Percentiles rank a stretch among this genome's conserved stretches.
phyloP scores from a whole-genome alignment of 2,797 vertebrate species.

The Avahi laniger region DNA sequence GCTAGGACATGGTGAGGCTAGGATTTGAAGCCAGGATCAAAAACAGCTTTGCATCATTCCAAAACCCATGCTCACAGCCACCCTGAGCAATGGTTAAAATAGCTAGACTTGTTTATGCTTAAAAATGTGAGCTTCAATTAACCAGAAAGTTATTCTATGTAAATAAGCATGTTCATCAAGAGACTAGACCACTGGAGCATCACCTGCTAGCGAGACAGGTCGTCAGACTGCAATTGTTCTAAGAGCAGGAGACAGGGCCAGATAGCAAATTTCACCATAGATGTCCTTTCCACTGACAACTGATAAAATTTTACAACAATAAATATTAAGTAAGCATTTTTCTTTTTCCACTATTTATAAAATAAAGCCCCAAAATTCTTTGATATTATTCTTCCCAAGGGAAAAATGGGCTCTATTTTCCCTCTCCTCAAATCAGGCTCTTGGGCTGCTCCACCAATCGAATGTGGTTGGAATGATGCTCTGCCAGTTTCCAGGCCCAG shows the following conservation, averaged over 20 bases:
- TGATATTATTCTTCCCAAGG: background rate
- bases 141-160: background rate
- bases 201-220: background rate
- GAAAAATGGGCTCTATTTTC: background rate
- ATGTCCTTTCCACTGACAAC: background rate
- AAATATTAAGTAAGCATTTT: background rate
- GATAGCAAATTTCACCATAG: background rate
- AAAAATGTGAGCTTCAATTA: background rate
- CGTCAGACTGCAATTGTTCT: background rate
- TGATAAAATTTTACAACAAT: background rate
- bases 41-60: background rate
- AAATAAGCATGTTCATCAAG: background rate
- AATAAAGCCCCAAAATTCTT: background rate
- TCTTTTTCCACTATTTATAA: background rate
- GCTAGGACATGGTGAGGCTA: background rate
- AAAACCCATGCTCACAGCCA: background rate
- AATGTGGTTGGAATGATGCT: fast-evolving
- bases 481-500: background rate
- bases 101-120: background rate
- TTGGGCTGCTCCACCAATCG: background rate
- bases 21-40: background rate
- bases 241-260: background rate
- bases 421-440: background rate
- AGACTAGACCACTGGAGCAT: background rate
- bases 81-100: background rate